Evolutionary conservation across 2,888 invertebrate genomes (phyloP).

Genomic region (Galerucella calmariensis): DNA sequence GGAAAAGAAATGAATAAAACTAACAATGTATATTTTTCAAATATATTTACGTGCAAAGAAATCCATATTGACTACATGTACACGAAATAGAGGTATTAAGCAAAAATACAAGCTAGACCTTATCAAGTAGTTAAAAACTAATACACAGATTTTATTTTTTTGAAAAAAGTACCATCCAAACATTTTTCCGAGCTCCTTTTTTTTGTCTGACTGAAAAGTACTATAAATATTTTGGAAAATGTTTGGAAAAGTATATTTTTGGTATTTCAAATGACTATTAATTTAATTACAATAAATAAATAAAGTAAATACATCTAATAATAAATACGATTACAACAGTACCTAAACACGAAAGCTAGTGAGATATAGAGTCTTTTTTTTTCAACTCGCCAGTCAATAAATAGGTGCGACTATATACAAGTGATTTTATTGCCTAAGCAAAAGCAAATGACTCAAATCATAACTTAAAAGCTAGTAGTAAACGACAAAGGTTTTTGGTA

Average conservation of each 20-base stretch:
- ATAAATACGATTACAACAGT: constrained; percentile 22
- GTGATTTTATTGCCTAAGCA: neutral
- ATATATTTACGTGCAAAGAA: constrained; percentile 32
- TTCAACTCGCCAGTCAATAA: constrained; percentile 1
- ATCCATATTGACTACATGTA: constrained; percentile 18
- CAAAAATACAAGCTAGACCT: constrained; percentile 32
- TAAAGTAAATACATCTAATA: constrained; percentile 26
- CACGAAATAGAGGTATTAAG: constrained; percentile 20
- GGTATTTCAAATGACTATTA: neutral
- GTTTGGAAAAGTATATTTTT: neutral
- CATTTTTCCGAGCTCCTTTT: neutral
- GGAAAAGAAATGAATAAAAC: constrained; percentile 7
- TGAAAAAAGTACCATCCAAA: constrained; percentile 2
- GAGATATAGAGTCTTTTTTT: constrained; percentile 5
- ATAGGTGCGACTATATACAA: constrained; percentile 12
- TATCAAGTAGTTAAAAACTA: constrained; percentile 20
- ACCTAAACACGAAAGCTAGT: constrained; percentile 14
- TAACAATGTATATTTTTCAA: constrained; percentile 11
- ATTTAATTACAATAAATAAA: constrained; percentile 20
- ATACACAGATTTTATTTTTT: constrained; percentile 15
- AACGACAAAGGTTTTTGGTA: neutral
- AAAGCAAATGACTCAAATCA: neutral
- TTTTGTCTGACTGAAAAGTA: neutral
- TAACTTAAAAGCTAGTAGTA: neutral
- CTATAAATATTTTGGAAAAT: neutral